These are phyloP conservation scores for Bucorvus abyssinicus DNA, from an alignment of 2,797 vertebrate genomes.

Conservation along the genomic window DNA sequence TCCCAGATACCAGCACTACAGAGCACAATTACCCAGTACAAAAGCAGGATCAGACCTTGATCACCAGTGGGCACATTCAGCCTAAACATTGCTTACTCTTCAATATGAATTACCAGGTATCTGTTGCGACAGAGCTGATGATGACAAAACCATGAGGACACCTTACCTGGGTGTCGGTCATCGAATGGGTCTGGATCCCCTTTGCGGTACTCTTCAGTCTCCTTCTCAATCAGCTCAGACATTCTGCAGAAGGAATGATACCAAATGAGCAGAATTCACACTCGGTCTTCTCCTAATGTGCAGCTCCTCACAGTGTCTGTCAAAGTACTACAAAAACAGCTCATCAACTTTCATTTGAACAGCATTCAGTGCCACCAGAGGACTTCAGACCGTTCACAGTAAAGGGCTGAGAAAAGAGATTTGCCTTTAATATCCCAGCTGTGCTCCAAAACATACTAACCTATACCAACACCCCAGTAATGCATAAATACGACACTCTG, in stretches of 20 bases:
- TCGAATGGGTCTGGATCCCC: constrained; percentile 98
- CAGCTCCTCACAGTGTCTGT: neutral
- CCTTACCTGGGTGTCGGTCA: constrained; percentile 94
- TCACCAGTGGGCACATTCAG: neutral
- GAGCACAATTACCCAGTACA: neutral
- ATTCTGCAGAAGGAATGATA: constrained; percentile 79
- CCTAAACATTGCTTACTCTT: neutral
- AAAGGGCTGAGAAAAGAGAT: neutral
- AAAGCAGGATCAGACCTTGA: neutral
- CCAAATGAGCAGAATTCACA: neutral
- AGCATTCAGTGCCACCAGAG: neutral
- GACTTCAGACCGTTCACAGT: neutral
- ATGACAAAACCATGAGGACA: neutral
- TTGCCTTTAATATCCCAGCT: neutral
- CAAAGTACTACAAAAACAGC: neutral
- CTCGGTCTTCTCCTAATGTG: neutral
- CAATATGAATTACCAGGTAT: neutral
- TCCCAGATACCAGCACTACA: neutral
- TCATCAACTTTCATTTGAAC: neutral
- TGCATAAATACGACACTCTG: neutral
- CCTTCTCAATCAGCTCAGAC: constrained; percentile 96
- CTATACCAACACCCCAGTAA: neutral
- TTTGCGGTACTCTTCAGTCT: constrained; percentile 98
- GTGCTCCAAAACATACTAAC: neutral
- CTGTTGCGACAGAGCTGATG: neutral